Conservation (phyloP, 2,888 invertebrate species). For the Acheta domesticus region DNA sequence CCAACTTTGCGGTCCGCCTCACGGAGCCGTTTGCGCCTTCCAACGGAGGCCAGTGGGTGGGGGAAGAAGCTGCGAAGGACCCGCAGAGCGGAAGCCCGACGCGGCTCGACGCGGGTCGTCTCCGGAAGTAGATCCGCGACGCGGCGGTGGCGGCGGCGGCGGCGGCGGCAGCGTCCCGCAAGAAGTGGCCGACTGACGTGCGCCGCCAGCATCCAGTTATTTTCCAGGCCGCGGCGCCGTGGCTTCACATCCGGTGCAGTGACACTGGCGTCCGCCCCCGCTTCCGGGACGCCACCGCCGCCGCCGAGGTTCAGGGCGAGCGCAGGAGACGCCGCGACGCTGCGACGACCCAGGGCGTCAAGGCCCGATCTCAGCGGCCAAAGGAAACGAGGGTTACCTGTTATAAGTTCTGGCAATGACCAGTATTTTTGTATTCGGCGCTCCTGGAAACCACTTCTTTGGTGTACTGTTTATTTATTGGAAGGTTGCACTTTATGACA, state of each 20-base stretch:
- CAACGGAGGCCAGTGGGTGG: background rate
- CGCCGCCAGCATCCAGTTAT: conserved; percentile 9
- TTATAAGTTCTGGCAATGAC: no score
- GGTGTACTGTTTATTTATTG: no score
- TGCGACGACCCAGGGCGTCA: background rate
- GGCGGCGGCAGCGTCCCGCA: background rate
- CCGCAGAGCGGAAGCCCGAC: background rate
- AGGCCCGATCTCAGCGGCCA: no score
- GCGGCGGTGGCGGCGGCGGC: background rate
- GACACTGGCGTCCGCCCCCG: background rate
- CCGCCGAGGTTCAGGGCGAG: background rate
- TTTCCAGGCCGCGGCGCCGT: background rate
- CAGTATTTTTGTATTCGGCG: no score
- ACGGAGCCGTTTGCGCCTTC: background rate
- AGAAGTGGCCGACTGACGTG: background rate
- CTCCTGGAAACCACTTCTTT: no score
- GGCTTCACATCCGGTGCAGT: conserved; percentile 10
- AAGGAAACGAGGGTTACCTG: no score
- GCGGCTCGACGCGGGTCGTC: background rate
- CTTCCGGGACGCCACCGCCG: background rate
- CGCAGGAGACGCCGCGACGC: background rate
- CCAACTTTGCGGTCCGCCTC: background rate
- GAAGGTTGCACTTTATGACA: no score
- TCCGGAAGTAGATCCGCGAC: no score
- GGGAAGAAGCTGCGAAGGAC: background rate